These are phyloP conservation scores for Dasypogon diadema DNA, from an alignment of 2,888 invertebrate genomes.

Conservation along the genomic window DNA sequence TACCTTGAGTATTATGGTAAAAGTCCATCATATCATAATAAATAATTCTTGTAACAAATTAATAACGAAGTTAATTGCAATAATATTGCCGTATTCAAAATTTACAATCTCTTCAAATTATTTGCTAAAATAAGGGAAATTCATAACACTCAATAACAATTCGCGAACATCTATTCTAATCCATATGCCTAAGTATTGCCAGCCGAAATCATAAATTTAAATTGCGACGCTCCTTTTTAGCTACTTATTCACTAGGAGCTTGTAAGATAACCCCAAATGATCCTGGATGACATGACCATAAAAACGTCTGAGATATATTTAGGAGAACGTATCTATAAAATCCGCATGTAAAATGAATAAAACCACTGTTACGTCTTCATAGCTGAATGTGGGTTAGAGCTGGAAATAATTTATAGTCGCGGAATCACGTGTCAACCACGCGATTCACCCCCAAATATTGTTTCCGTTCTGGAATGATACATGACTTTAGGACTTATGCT, in stretches of 20 bases:
- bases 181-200: too few relatives aligned
- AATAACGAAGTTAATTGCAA: too few relatives aligned
- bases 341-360: constrained; percentile 35
- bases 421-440: constrained; percentile 52
- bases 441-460: constrained; percentile 52
- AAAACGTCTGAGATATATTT: constrained; percentile 14
- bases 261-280: constrained; percentile 15
- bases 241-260: not conserved
- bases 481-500: constrained; percentile 50
- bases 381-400: constrained; percentile 13
- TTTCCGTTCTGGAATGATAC: constrained; percentile 50
- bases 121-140: too few relatives aligned
- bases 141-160: too few relatives aligned
- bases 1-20: too few relatives aligned
- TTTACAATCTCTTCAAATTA: too few relatives aligned
- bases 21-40: too few relatives aligned
- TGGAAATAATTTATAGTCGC: constrained; percentile 49
- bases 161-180: too few relatives aligned
- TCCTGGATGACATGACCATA: constrained; percentile 35
- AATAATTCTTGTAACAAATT: too few relatives aligned
- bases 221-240: not conserved
- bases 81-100: too few relatives aligned
- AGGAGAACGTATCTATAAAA: constrained; percentile 23
- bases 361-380: constrained; percentile 43
- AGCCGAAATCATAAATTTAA: not conserved